Evolutionary conservation across 2,888 invertebrate species (phyloP).

Genomic region (Pediacus dermestoides): DNA sequence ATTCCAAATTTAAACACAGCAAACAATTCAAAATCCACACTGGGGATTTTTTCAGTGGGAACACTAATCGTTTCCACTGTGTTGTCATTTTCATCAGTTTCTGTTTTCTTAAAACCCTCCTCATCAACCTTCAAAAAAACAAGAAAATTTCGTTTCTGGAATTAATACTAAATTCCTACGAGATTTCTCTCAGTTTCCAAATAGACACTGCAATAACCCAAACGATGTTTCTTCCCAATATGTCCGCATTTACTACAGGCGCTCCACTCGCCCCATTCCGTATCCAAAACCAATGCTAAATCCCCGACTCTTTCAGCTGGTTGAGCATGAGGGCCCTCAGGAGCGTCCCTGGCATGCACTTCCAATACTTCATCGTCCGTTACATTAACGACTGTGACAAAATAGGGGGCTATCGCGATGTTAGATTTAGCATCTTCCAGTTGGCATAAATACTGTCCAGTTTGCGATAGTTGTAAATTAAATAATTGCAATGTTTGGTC

Average conservation of each 20-base stretch:
- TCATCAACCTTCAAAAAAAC: too few relatives aligned
- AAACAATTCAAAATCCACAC: constrained; percentile 42
- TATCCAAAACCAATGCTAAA: constrained; percentile 51
- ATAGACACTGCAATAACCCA: constrained; percentile 57
- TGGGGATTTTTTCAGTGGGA: too few relatives aligned
- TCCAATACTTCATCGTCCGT: constrained; percentile 38
- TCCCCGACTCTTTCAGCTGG: constrained; percentile 31
- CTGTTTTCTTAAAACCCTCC: too few relatives aligned
- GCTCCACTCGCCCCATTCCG: constrained; percentile 63
- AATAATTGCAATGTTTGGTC: constrained; percentile 54
- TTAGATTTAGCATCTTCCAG: constrained; percentile 50
- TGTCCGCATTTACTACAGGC: constrained; percentile 60
- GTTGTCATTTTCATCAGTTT: too few relatives aligned
- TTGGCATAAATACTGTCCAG: constrained; percentile 58
- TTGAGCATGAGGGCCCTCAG: constrained; percentile 41
- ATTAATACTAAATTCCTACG: too few relatives aligned
- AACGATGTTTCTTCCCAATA: constrained; percentile 56
- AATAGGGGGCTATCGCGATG: constrained; percentile 46
- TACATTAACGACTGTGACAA: constrained; percentile 54
- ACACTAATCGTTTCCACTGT: too few relatives aligned
- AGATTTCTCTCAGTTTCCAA: too few relatives aligned
- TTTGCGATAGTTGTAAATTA: constrained; percentile 50
- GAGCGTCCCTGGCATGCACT: constrained; percentile 37
- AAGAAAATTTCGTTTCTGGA: too few relatives aligned
- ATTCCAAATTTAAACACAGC: constrained; percentile 54